Percentiles rank a stretch among this genome's conserved stretches.
Evolutionary conservation across 2,888 invertebrate genomes (phyloP).

Genomic region (Orthonevra nobilis): DNA sequence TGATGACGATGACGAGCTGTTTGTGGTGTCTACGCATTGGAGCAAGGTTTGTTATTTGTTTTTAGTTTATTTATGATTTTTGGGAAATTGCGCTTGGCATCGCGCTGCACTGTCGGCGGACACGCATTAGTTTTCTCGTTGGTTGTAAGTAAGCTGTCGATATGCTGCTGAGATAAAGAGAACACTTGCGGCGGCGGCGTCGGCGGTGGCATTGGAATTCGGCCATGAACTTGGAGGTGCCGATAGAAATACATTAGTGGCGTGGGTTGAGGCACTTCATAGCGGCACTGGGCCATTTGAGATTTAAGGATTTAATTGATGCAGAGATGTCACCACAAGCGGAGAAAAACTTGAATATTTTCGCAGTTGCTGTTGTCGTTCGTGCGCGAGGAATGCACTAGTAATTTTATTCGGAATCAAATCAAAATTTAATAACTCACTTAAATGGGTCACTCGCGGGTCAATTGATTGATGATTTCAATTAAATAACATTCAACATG

Average conservation of each 20-base stretch:
- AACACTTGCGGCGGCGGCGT: too few relatives aligned
- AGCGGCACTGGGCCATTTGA: neutral
- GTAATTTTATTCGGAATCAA: conserved; percentile 4
- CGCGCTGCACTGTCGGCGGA: conserved; percentile 7
- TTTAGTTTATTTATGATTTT: conserved; percentile 26
- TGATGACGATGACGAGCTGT: conserved; percentile 45
- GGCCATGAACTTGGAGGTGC: conserved; percentile 57
- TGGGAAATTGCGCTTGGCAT: conserved; percentile 39
- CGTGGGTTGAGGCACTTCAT: neutral
- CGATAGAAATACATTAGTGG: conserved; percentile 19
- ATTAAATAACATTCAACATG: conserved; percentile 15
- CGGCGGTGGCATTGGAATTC: conserved; percentile 25
- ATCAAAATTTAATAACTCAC: conserved; percentile 31
- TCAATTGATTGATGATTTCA: conserved; percentile 8
- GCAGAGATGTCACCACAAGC: neutral
- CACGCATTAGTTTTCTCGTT: conserved; percentile 32
- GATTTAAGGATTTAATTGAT: conserved; percentile 12
- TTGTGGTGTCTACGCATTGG: conserved; percentile 54
- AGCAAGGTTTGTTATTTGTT: conserved; percentile 47
- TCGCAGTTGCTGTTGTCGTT: too few relatives aligned
- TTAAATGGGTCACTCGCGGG: conserved; percentile 22
- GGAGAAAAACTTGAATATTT: too few relatives aligned
- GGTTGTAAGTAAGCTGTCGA: neutral
- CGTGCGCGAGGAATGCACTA: too few relatives aligned
- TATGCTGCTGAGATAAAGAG: neutral